A percentile compares a stretch with the other conserved stretches of the same genome.
Evolutionary conservation across 2,797 vertebrate species (phyloP).

Genomic region (Peromyscus nudipes): DNA sequence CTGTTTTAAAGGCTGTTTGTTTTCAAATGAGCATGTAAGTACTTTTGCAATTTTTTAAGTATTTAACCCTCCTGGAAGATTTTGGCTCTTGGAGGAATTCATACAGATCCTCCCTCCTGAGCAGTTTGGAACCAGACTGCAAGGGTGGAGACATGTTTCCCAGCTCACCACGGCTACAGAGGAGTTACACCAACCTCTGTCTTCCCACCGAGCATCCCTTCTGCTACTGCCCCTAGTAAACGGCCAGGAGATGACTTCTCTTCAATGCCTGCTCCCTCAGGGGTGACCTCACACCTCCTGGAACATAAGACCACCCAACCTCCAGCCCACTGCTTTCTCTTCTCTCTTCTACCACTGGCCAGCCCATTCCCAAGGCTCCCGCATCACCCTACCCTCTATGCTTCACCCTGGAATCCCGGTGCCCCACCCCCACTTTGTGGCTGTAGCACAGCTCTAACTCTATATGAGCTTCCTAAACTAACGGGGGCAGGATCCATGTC

Average conservation of each 20-base stretch:
- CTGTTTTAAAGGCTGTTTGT: neutral
- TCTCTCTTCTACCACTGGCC: neutral
- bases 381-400: neutral
- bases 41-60: neutral
- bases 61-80: neutral
- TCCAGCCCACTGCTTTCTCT: neutral
- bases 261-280: neutral
- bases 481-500: neutral
- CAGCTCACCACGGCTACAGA: neutral
- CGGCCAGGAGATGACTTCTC: neutral
- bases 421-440: neutral
- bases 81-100: neutral
- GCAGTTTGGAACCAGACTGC: rapidly evolving
- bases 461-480: neutral
- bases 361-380: neutral
- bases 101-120: neutral
- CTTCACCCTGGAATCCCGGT: neutral
- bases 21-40: neutral
- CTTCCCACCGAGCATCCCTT: neutral
- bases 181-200: too few relatives aligned
- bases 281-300: neutral
- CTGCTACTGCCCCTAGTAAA: neutral
- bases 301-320: neutral
- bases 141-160: neutral
- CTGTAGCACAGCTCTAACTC: neutral